Evolutionary conservation across 1,140 invertebrate genomes (phyloP).

Genomic region (Acromyrmex echinatior): DNA sequence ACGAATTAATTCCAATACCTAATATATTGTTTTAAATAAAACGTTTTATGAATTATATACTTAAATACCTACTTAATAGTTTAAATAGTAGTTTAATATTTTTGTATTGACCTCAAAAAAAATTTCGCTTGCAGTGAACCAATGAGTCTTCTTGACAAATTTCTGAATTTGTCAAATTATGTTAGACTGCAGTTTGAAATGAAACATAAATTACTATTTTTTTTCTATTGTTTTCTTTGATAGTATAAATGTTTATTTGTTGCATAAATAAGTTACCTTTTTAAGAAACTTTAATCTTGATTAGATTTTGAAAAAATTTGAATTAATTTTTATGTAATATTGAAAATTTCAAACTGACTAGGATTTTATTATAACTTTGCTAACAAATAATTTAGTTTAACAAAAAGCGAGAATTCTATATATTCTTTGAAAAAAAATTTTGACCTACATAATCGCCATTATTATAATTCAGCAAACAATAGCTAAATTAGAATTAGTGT

Average conservation of each 20-base stretch:
- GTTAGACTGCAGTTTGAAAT: not conserved
- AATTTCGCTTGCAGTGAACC: too few species aligned
- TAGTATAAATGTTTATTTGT: not conserved
- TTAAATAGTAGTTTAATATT: too few species aligned
- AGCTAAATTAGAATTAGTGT: not conserved
- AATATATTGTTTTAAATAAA: too few species aligned
- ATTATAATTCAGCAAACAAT: not conserved
- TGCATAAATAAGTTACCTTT: not conserved
- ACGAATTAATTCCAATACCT: too few species aligned
- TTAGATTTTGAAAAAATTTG: not conserved
- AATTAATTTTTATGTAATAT: not conserved
- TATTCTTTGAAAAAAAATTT: not conserved
- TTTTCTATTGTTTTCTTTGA: not conserved
- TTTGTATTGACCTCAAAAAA: too few species aligned
- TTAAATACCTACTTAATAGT: too few species aligned
- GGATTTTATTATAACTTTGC: not conserved
- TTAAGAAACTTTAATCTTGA: not conserved
- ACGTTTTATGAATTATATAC: too few species aligned
- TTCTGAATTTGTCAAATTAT: too few species aligned
- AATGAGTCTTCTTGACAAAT: too few species aligned
- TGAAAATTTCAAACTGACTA: not conserved
- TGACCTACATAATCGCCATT: not conserved
- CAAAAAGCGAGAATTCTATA: not conserved
- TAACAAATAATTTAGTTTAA: not conserved
- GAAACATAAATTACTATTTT: not conserved